Evolutionary conservation across 1,140 invertebrate genomes (phyloP), one percentile per base, ranked within the genome.

Genomic region (Notospermus geniculatus): DNA sequence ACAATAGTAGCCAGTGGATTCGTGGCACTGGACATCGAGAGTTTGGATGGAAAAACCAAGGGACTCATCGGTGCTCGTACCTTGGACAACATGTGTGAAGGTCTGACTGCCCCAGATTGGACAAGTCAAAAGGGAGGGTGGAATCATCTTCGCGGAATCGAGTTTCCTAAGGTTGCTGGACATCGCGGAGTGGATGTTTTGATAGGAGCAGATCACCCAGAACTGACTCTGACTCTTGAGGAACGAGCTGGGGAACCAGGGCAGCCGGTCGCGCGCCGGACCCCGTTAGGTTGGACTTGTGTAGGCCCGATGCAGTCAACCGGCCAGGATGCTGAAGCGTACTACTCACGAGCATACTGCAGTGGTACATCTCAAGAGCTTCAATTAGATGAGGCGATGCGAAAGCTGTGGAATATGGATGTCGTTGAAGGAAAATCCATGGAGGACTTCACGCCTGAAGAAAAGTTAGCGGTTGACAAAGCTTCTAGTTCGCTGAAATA

Each of bases 11-110:
- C n/a, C 4, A 50, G 46, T 50, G 19, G 46, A 50, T 9, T 23
- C 9, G 46, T 50, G 9, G 4, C 19, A 9, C 9, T 50, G 5
- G 25, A 50, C n/a, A 19, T 7, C 4, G 25, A 50, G n/a, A 50
- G 46, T 50, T n/a, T 50, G n/a, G 46, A 50, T n/a, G n/a, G 46
- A n/a, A n/a, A 50, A n/a, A 27, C n/a, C 4, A 27, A n/a, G n/a
- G 46, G 4, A 50, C 5, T n/a, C 5, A 19, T 50, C n/a, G 19
- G 25, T 7, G 19, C 46, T 23, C 25, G 46, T 9, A 27, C 25
- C 5, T 9, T 50, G 5, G 46, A 50, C 46, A 7, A 5, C 4
- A n/a, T 50, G 46, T 50, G 46, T n/a, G 25, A 50, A n/a, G 46
- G 46, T 7, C 9, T 50, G 9, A 50, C 4, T 7, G 19, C 46